These are phyloP conservation scores for Nettapus auritus DNA, from an alignment of 2,113 vertebrate species.

Conservation along the genomic window DNA sequence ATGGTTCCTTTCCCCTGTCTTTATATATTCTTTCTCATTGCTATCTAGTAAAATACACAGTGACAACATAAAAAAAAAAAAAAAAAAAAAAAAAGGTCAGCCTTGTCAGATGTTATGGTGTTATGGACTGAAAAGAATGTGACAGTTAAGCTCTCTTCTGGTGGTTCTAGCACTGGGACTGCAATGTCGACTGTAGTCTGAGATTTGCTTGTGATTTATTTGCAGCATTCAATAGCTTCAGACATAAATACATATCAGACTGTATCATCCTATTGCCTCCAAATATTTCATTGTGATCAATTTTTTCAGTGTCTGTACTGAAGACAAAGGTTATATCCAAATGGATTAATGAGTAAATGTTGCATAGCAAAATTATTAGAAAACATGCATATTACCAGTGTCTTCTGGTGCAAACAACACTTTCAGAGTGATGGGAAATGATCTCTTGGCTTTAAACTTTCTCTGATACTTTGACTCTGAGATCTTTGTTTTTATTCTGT, in stretches of 20 bases:
- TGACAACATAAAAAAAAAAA: neutral
- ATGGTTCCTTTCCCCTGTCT: neutral
- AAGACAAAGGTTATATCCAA: neutral
- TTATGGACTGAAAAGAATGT: neutral
- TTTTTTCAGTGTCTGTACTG: neutral
- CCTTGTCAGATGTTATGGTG: neutral
- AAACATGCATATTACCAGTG: neutral
- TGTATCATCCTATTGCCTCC: neutral
- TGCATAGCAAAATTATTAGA: neutral
- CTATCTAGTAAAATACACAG: neutral
- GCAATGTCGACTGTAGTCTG: neutral
- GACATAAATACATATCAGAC: neutral
- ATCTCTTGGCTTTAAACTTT: neutral
- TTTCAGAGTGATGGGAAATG: neutral
- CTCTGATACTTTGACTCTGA: neutral
- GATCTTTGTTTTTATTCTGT: neutral
- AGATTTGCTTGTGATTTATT: neutral
- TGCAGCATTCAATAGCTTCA: neutral
- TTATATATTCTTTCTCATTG: neutral
- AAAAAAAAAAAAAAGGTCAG: neutral
- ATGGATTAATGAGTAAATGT: neutral
- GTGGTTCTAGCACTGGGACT: neutral
- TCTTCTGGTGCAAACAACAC: neutral
- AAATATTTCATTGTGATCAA: neutral
- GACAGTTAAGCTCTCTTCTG: neutral